Evolutionary conservation across 2,797 vertebrate genomes (phyloP).

Genomic region (Tinamus major): DNA sequence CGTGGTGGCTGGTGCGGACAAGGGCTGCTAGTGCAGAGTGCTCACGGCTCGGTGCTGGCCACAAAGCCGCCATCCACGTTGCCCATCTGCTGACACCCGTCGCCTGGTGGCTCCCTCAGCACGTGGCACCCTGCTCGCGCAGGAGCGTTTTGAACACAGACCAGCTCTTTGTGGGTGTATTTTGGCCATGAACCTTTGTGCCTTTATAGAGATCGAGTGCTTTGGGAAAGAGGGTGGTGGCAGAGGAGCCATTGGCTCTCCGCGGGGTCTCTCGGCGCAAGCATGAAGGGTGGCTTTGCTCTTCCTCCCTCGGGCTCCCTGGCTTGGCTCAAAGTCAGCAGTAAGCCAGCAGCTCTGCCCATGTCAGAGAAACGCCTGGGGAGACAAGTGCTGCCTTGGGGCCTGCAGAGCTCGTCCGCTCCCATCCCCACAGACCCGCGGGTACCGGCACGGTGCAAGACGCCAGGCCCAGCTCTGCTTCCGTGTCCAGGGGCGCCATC

Average conservation of each 20-base stretch:
- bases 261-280: conserved; percentile 28
- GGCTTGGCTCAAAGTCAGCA: conserved; percentile 54
- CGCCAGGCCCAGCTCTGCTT: conserved; percentile 45
- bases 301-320: conserved; percentile 57
- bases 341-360: not conserved
- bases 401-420: not conserved
- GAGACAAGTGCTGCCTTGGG: conserved; percentile 30
- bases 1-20: not conserved
- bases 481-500: not conserved
- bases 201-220: not conserved
- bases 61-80: not conserved
- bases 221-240: not conserved
- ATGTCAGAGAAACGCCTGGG: conserved; percentile 61
- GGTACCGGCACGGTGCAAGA: not conserved
- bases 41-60: not conserved
- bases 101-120: not conserved
- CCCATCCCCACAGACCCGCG: no score
- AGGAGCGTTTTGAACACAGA: not conserved
- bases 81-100: rapidly evolving
- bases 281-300: conserved; percentile 55
- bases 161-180: not conserved
- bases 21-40: not conserved
- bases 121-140: rapidly evolving
- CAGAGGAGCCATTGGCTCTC: not conserved
- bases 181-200: not conserved